Base-by-base conservation (phyloP, 2,888 invertebrate genomes). In the Acholoe squamosa region DNA sequence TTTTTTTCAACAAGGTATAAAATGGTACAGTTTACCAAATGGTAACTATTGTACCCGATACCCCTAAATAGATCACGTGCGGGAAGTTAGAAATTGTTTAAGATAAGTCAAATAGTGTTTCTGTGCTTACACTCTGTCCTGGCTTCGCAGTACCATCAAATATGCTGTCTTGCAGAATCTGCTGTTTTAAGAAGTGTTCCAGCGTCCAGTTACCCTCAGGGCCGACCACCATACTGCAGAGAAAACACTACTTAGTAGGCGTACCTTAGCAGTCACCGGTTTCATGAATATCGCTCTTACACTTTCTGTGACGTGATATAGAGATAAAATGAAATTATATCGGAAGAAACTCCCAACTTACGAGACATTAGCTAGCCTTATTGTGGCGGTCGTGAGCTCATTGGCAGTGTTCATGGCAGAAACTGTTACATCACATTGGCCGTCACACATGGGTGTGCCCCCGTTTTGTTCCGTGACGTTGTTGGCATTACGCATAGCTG, bases 381-480 rank as follows among this genome's bases (percentile, higher is more conserved):
- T 25, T 0, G 43, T 51, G 43, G 33, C 84, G 33, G 84, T 51
- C 5, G 52, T 84, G n/a, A 84, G 84, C 14, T 51, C 84, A 16
- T 84, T 22, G 19, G 19, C 25, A 0, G 84, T 14, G 52, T 84
- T 84, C 7, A 25, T n/a, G 52, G 84, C 84, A 0, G n/a, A 33
- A 3, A 84, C 28, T 1, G 43, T 51, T 5, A 84, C 34, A 3
- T 34, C n/a, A 28, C 84, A 84, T 0, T 34, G 34, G 22, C 34
- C 34, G 52, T 84, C 84, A 51, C 84, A 84, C 52, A 84, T 84
- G 19, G 43, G 22, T 25, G 71, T 71, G 19, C 71, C 71, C 7
- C 43, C 43, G 25, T 84, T 84, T 1, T 14, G n/a, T 51, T 12
- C 22, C 28, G 84, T 43, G 22, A 51, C 43, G 52, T 84, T 28